phyloP scores from a whole-genome alignment of 2,797 vertebrate genomes.

The Fundulus diaphanus region DNA sequence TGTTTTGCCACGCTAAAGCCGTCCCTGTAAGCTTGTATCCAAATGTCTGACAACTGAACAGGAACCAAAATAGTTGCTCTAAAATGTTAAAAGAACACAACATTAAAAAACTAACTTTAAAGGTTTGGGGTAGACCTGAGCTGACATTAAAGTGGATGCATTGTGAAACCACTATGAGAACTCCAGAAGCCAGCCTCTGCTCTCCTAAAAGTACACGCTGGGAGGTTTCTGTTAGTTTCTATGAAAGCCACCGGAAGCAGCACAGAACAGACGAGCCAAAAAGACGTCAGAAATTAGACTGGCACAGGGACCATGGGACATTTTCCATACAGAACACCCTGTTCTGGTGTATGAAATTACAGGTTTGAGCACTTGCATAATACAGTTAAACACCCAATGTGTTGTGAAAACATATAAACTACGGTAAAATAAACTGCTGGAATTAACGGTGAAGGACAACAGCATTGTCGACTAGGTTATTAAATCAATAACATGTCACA shows the following conservation, averaged over 20 bases:
- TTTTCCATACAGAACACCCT: neutral
- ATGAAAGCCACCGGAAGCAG: neutral
- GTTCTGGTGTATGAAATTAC: too few relatives aligned
- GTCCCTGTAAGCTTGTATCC: neutral
- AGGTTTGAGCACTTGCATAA: too few relatives aligned
- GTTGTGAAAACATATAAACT: too few relatives aligned
- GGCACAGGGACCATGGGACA: neutral
- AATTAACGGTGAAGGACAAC: too few relatives aligned
- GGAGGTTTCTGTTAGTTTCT: neutral
- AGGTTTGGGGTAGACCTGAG: neutral
- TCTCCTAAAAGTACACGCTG: neutral
- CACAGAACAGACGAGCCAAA: neutral
- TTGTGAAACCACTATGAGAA: neutral
- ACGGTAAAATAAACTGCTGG: too few relatives aligned
- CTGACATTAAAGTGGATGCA: neutral
- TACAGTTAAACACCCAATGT: too few relatives aligned
- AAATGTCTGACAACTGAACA: neutral
- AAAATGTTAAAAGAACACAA: neutral
- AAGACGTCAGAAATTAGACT: neutral
- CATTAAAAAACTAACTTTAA: neutral
- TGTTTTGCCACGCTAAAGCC: neutral
- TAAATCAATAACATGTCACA: too few relatives aligned
- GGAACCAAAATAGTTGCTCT: neutral
- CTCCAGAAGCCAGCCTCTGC: neutral
- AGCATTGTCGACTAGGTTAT: too few relatives aligned